Evolutionary conservation across 2,888 invertebrate genomes (phyloP).

Genomic region (Empis livida): DNA sequence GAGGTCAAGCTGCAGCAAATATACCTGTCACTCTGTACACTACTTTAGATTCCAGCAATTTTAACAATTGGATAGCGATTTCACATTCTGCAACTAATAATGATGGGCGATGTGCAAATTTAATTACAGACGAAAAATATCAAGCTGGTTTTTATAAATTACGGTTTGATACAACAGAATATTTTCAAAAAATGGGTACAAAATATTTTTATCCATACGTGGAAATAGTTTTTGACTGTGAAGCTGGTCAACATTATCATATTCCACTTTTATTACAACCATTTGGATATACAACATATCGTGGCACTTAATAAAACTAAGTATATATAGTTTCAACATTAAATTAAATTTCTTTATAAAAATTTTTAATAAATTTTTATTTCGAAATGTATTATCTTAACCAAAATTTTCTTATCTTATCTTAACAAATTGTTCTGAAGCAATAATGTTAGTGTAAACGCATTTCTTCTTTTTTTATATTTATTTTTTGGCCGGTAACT

Average conservation of each 20-base stretch:
- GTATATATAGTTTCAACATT: too few species aligned
- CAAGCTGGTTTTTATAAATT: slow-evolving; percentile 58
- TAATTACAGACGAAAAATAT: slow-evolving; percentile 46
- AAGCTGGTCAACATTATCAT: slow-evolving; percentile 54
- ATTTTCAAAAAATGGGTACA: slow-evolving; percentile 46
- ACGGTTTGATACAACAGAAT: slow-evolving; percentile 57
- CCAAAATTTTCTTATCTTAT: too few species aligned
- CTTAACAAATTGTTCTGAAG: too few species aligned
- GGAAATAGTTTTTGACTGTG: slow-evolving; percentile 60
- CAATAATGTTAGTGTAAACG: too few species aligned
- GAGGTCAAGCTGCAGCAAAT: slow-evolving; percentile 51
- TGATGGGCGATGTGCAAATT: slow-evolving; percentile 53
- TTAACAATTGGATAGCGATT: slow-evolving; percentile 51
- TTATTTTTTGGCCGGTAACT: too few species aligned
- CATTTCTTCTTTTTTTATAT: too few species aligned
- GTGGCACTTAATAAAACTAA: slow-evolving; percentile 55
- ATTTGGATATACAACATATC: slow-evolving; percentile 65
- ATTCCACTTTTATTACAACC: slow-evolving; percentile 63
- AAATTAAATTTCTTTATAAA: too few species aligned
- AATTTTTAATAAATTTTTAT: too few species aligned
- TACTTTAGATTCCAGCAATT: slow-evolving; percentile 35
- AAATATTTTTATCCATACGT: slow-evolving; percentile 63
- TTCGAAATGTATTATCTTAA: too few species aligned
- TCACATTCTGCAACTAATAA: slow-evolving; percentile 48
- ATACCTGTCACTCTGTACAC: slow-evolving; percentile 56